A percentile compares a stretch with the other conserved stretches of the same genome.
These are phyloP conservation scores for Neopipo cinnamomea DNA, from an alignment of 2,113 vertebrate species.

Conservation along the genomic window DNA sequence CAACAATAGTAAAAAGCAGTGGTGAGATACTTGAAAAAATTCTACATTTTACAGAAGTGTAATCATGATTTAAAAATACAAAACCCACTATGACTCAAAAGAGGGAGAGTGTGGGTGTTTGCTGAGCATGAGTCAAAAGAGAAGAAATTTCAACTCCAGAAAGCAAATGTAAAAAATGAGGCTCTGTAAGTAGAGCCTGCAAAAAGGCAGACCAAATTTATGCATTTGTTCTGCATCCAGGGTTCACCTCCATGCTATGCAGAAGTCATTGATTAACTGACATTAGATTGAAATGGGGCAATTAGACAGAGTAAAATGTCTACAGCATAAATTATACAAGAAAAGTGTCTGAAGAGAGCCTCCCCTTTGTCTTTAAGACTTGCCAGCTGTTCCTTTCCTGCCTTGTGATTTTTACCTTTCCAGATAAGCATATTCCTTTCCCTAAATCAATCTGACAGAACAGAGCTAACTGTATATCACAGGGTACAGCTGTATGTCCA, in stretches of 20 bases:
- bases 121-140: constrained; percentile 57
- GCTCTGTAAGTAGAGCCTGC: constrained; percentile 27
- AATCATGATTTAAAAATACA: constrained; percentile 62
- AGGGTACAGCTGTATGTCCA: constrained; percentile 34
- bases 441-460: constrained; percentile 6
- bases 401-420: constrained; percentile 39
- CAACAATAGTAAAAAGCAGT: constrained; percentile 21
- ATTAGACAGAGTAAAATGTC: constrained; percentile 63
- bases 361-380: constrained; percentile 54
- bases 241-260: constrained; percentile 47
- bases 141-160: constrained; percentile 36
- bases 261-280: constrained; percentile 60
- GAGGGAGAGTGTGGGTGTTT: constrained; percentile 25
- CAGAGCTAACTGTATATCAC: constrained; percentile 4
- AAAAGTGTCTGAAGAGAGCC: constrained; percentile 26
- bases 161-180: constrained; percentile 37
- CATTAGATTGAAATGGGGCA: constrained; percentile 67
- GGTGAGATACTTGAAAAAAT: constrained; percentile 26
- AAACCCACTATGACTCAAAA: constrained; percentile 54
- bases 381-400: constrained; percentile 33
- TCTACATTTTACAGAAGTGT: constrained; percentile 43
- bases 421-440: constrained; percentile 30
- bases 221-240: constrained; percentile 44
- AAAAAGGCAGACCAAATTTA: constrained; percentile 48
- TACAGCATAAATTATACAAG: constrained; percentile 66